Evolutionary conservation across 2,797 vertebrate species (phyloP), one percentile per base, ranked within the genome.

Genomic region (Schizopygopsis pylzovi): DNA sequence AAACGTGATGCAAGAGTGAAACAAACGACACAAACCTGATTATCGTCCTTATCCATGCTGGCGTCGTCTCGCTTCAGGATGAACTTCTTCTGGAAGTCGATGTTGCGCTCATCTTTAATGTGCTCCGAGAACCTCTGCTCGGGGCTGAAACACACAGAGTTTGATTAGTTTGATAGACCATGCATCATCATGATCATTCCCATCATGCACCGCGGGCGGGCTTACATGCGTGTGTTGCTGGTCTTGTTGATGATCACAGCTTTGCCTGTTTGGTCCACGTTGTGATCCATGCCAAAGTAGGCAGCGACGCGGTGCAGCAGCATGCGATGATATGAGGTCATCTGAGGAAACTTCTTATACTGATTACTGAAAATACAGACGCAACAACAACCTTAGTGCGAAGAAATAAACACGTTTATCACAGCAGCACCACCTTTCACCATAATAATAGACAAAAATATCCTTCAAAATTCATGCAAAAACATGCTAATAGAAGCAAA

Each of bases 221-320:
- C 96, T 95, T 88, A 99, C 98, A 99, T 99, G 93, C 98, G 97
- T 4, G 97, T 99, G 95, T 98, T 99, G 92, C 96, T 95, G 1
- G 98, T 99, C 94, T 99, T 99, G 95, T 99, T 99, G 95, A 99
- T 99, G 89, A 99, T 99, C 90, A 99, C 98, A 0, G 98, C 98
- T 93, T 99, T 99, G 83, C 98, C 98, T 0, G 98, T 99, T 94
- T 99, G 98, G 93, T 99, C 98, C 90, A 99, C 98, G 37, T 99
- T 99, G 94, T 99, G 98, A 93, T 99, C 98, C 98, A 99, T 99
- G 87, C 98, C 98, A 0, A 99, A 99, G 90, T 99, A 99, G 49
- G 98, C 98, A 37, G 98, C 98, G 33, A 99, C 98, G 0, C 98
- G 96, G 91, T 99, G 98, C 90, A 99, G 96, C 92, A 99, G 96